These are phyloP conservation scores for Archivesica marissinica DNA, from an alignment of 1,140 invertebrate genomes.

Conservation along the genomic window DNA sequence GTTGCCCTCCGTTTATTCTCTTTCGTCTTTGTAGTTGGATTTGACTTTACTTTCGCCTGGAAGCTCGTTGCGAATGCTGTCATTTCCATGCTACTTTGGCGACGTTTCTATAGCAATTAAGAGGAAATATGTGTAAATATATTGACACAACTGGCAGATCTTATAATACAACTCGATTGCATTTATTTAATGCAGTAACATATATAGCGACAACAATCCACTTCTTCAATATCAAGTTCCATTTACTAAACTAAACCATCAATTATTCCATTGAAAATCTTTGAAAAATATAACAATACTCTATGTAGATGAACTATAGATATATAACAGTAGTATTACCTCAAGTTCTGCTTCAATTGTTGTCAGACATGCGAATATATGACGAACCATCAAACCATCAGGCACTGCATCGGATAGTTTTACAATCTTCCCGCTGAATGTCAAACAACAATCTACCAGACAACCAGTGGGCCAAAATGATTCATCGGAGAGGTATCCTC, in stretches of 20 bases:
- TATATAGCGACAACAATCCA: not conserved
- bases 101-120: not conserved
- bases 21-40: not conserved
- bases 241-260: not conserved
- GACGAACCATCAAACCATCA: constrained; percentile 15
- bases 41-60: not conserved
- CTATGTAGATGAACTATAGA: not conserved
- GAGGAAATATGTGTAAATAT: not conserved
- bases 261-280: not conserved
- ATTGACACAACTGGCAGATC: not conserved
- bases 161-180: not conserved
- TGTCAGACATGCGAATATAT: not conserved
- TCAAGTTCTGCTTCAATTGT: not conserved
- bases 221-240: not conserved
- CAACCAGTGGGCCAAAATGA: constrained; percentile 29
- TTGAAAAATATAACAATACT: not conserved
- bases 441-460: not conserved
- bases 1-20: not conserved
- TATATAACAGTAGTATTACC: not conserved
- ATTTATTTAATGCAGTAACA: not conserved
- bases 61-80: constrained; percentile 24
- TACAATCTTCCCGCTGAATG: not conserved
- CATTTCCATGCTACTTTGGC: not conserved
- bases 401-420: not conserved
- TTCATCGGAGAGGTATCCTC: not conserved